A percentile compares a stretch with the other conserved stretches of the same genome.
phyloP scores from a whole-genome alignment of 2,797 vertebrate species.

The Scolopax bukidnonensis region DNA sequence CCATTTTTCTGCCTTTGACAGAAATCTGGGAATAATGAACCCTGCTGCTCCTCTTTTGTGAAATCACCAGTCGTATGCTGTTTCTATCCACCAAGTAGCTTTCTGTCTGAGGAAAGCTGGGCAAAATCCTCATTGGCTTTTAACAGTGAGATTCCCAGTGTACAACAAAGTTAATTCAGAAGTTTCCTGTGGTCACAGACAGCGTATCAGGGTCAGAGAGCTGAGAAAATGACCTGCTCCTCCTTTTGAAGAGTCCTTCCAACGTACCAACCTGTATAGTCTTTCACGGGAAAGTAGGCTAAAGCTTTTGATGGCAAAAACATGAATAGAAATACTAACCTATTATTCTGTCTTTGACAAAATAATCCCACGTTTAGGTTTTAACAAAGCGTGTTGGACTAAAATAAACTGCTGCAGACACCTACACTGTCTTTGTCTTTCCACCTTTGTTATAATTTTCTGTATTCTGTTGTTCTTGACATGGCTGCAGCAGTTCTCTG shows the following conservation, averaged over 20 bases:
- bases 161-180: not conserved
- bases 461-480: not conserved
- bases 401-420: not conserved
- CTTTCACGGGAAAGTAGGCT: not conserved
- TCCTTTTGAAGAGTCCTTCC: not conserved
- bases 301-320: not conserved
- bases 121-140: not conserved
- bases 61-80: not conserved
- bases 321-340: not conserved
- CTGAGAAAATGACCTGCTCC: not conserved
- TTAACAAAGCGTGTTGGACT: not conserved
- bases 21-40: slow-evolving; percentile 6
- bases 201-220: not conserved
- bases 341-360: not conserved
- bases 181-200: not conserved
- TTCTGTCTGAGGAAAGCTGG: not conserved
- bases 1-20: not conserved
- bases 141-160: not conserved
- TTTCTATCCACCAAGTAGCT: not conserved
- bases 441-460: not conserved
- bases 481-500: not conserved
- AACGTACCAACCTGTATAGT: not conserved
- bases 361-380: not conserved
- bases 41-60: not conserved
- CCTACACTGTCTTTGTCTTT: not conserved